phyloP scores from a whole-genome alignment of 2,797 vertebrate species.

The Peromyscus aztecus region DNA sequence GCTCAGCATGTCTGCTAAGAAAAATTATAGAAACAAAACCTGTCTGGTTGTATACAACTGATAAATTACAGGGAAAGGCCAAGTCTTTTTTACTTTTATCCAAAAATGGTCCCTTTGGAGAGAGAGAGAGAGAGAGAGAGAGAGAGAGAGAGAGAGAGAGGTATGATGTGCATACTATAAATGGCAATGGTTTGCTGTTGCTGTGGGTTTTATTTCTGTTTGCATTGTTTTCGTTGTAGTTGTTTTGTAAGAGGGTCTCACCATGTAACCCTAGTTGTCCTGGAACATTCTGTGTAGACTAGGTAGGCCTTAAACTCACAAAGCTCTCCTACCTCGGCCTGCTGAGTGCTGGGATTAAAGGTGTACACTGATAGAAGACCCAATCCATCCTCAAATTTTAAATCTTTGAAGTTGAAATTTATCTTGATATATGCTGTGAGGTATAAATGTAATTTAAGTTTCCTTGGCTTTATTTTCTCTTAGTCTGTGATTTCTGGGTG shows the following conservation, averaged over 20 bases:
- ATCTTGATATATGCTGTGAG: neutral
- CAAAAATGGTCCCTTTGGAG: neutral
- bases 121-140: too few relatives aligned
- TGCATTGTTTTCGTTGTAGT: neutral
- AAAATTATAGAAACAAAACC: conserved; percentile 12
- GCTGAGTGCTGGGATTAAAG: neutral
- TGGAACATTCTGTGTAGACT: neutral
- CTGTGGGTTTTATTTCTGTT: neutral
- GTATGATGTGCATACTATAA: neutral
- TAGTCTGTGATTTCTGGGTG: neutral
- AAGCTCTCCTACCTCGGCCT: neutral
- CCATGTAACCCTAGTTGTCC: neutral
- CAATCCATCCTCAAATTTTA: neutral
- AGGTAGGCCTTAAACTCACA: neutral
- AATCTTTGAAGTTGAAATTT: neutral
- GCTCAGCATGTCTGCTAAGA: conserved; percentile 15
- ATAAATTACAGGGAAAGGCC: neutral
- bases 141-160: neutral
- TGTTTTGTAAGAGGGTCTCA: neutral
- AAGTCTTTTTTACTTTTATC: neutral
- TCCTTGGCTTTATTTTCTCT: neutral
- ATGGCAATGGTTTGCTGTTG: neutral
- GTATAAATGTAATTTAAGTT: neutral
- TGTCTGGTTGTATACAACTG: neutral
- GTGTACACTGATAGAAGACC: neutral